Evolutionary conservation across 2,113 vertebrate genomes (phyloP).

Genomic region (Neofelis nebulosa): DNA sequence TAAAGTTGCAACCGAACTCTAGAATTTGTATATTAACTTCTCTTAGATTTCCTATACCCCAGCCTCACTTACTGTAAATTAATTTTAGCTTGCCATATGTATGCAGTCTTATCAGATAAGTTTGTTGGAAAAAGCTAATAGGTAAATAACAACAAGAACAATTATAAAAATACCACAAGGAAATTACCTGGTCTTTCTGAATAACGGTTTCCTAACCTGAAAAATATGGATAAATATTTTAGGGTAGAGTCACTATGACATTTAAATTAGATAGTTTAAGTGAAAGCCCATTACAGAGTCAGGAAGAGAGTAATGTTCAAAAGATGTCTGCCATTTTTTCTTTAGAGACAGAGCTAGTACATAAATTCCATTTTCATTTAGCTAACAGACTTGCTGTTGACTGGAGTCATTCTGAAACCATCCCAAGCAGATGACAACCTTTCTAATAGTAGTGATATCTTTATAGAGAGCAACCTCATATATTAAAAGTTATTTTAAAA

Average conservation of each 20-base stretch:
- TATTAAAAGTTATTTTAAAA: neutral
- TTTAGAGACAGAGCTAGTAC: neutral
- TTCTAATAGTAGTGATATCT: neutral
- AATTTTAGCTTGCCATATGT: neutral
- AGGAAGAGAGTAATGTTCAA: neutral
- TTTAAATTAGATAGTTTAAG: conserved; percentile 20
- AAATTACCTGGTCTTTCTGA: neutral
- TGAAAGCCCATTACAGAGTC: neutral
- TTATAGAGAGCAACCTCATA: neutral
- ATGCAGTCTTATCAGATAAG: neutral
- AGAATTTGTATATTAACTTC: neutral
- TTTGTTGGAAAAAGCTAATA: neutral
- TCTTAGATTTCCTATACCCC: neutral
- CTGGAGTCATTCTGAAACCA: neutral
- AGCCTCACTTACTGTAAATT: neutral
- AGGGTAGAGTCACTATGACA: neutral
- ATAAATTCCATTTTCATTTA: neutral
- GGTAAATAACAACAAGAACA: neutral
- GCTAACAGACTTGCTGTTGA: neutral
- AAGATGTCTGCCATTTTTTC: neutral
- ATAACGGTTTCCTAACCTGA: neutral
- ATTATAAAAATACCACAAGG: neutral
- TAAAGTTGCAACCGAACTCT: neutral
- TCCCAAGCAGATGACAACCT: neutral
- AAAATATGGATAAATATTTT: neutral